These are phyloP conservation scores for Phortica okadai DNA, from an alignment of 2,888 invertebrate genomes.

Conservation along the genomic window DNA sequence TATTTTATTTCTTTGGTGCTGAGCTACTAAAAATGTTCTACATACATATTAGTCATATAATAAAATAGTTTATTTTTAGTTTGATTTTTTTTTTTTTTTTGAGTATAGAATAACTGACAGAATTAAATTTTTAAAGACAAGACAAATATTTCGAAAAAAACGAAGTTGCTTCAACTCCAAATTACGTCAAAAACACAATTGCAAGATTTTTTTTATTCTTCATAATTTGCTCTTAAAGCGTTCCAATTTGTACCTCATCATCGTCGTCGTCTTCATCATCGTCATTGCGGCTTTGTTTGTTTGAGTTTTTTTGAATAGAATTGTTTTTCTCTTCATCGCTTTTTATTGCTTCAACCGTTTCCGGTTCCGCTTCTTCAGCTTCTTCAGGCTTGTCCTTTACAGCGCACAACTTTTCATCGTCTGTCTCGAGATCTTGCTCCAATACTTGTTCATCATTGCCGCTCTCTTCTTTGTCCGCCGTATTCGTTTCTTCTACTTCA, in stretches of 20 bases:
- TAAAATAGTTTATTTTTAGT: not conserved
- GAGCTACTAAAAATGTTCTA: not conserved
- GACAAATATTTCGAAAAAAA: slow-evolving; percentile 3
- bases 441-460: slow-evolving; percentile 29
- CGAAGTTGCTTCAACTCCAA: slow-evolving; percentile 25
- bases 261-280: slow-evolving; percentile 66
- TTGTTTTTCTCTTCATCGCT: no score
- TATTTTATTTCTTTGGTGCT: slow-evolving; percentile 1
- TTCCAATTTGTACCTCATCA: slow-evolving; percentile 77
- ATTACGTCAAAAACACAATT: slow-evolving; percentile 48
- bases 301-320: no score
- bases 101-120: not conserved
- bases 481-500: slow-evolving; percentile 25
- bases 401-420: slow-evolving; percentile 25
- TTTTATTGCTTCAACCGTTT: slow-evolving; percentile 24
- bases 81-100: not conserved
- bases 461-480: slow-evolving; percentile 26
- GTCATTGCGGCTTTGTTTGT: slow-evolving; percentile 37
- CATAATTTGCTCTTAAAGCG: slow-evolving; percentile 63
- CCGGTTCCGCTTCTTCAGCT: slow-evolving; percentile 26
- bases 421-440: slow-evolving; percentile 46
- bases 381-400: slow-evolving; percentile 45
- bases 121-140: slow-evolving; percentile 6
- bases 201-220: not conserved
- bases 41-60: not conserved